Percentiles rank a stretch among this genome's conserved stretches.
Evolutionary conservation across 2,113 vertebrate species (phyloP).

Genomic region (Laticauda laticaudata): DNA sequence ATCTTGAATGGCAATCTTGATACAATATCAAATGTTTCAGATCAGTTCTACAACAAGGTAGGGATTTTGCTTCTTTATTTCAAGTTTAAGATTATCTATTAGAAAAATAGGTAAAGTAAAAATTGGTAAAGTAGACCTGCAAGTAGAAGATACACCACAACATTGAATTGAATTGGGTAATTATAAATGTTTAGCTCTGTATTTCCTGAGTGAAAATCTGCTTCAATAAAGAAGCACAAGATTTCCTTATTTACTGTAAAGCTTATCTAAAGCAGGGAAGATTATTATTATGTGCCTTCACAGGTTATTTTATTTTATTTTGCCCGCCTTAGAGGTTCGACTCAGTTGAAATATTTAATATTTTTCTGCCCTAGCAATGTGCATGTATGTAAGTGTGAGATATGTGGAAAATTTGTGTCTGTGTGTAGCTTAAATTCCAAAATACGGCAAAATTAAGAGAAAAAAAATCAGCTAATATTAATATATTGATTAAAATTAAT

Average conservation of each 20-base stretch:
- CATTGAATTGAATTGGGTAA: not conserved
- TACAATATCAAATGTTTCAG: constrained; percentile 54
- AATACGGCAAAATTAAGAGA: not conserved
- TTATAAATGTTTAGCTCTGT: not conserved
- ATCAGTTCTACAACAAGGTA: constrained; percentile 67
- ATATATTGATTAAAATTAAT: not conserved
- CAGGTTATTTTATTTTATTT: not conserved
- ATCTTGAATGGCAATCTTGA: constrained; percentile 51
- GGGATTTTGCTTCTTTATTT: constrained; percentile 13
- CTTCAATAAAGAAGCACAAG: not conserved
- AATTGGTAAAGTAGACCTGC: not conserved
- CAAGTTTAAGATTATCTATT: not conserved
- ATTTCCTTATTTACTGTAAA: not conserved
- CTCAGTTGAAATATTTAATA: not conserved
- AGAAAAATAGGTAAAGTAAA: not conserved
- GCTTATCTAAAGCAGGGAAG: not conserved
- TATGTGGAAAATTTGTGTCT: not conserved
- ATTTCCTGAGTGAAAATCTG: not conserved
- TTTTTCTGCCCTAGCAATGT: not conserved
- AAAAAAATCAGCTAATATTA: not conserved
- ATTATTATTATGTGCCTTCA: too few relatives aligned
- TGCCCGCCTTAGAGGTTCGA: not conserved
- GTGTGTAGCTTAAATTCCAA: not conserved
- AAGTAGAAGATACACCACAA: not conserved
- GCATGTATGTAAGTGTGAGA: not conserved